phyloP scores from a whole-genome alignment of 2,888 invertebrate genomes.

The Drosophila tanythrix region DNA sequence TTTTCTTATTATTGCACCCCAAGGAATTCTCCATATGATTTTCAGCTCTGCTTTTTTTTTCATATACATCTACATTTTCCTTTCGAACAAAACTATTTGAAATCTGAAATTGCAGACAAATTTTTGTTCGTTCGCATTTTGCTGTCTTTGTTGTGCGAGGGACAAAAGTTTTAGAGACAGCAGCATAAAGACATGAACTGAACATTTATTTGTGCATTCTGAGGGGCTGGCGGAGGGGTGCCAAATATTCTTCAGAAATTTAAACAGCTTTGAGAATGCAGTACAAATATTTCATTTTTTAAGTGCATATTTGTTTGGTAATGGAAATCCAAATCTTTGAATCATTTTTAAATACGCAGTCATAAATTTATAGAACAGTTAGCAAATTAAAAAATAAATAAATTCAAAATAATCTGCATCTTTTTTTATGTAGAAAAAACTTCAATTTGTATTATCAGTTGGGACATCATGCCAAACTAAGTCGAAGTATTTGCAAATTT shows the following conservation, averaged over 20 bases:
- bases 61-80: neutral
- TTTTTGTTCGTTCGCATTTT: constrained; percentile 65
- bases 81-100: constrained; percentile 36
- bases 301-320: constrained; percentile 10
- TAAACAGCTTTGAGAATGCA: constrained; percentile 8
- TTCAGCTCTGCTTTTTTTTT: constrained; percentile 19
- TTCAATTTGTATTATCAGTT: constrained; percentile 25
- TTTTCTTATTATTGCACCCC: constrained; percentile 58
- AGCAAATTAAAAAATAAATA: neutral
- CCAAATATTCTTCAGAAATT: constrained; percentile 27
- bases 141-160: constrained; percentile 48
- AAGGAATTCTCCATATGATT: constrained; percentile 50
- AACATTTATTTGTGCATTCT: constrained; percentile 46
- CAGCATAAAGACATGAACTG: constrained; percentile 23
- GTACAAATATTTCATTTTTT: constrained; percentile 26
- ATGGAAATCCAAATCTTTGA: neutral
- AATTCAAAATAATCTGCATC: neutral
- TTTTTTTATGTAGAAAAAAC: neutral
- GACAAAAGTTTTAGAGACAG: constrained; percentile 29
- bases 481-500: neutral
- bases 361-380: neutral
- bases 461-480: constrained; percentile 4
- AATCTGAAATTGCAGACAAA: constrained; percentile 62
- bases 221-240: neutral
- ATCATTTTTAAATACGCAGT: neutral